phyloP scores from a whole-genome alignment of 1,140 invertebrate genomes.

The Drosophila bocqueti region DNA sequence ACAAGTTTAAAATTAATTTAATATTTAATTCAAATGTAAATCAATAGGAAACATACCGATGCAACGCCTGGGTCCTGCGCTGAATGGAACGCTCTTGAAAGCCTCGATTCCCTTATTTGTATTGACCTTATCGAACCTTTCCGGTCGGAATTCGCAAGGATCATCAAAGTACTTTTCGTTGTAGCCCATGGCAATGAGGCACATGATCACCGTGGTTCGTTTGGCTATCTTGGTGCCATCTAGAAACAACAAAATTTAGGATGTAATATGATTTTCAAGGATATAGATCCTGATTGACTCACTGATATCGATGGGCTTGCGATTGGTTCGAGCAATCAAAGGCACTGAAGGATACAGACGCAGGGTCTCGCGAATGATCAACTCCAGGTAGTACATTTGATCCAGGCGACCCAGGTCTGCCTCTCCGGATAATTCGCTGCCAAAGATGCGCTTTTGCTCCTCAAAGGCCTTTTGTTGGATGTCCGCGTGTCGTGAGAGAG shows the following conservation, averaged over 20 bases:
- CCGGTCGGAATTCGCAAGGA: conserved; percentile 91
- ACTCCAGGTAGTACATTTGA: conserved; percentile 89
- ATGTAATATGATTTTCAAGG: not conserved
- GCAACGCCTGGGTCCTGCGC: conserved; percentile 74
- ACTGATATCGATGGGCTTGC: conserved; percentile 88
- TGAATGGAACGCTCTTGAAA: conserved; percentile 88
- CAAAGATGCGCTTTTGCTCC: conserved; percentile 87
- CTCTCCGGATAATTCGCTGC: conserved; percentile 56
- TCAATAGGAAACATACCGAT: conserved; percentile 56
- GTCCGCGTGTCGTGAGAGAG: conserved; percentile 66
- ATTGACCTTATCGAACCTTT: conserved; percentile 87
- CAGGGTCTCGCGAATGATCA: conserved; percentile 89
- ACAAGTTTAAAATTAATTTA: not conserved
- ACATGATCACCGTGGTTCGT: conserved; percentile 78
- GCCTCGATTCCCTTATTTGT: conserved; percentile 59
- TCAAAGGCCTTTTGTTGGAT: conserved; percentile 86
- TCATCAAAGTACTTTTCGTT: conserved; percentile 88
- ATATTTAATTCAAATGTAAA: not conserved
- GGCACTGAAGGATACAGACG: conserved; percentile 91
- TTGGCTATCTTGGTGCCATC: conserved; percentile 78
- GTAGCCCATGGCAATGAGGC: conserved; percentile 79
- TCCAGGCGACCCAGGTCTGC: conserved; percentile 85
- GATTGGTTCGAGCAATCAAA: conserved; percentile 87
- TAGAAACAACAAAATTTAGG: not conserved
- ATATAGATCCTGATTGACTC: conserved; percentile 29